phyloP scores from a whole-genome alignment of 2,888 invertebrate species.

The Phymatocera aterrima region DNA sequence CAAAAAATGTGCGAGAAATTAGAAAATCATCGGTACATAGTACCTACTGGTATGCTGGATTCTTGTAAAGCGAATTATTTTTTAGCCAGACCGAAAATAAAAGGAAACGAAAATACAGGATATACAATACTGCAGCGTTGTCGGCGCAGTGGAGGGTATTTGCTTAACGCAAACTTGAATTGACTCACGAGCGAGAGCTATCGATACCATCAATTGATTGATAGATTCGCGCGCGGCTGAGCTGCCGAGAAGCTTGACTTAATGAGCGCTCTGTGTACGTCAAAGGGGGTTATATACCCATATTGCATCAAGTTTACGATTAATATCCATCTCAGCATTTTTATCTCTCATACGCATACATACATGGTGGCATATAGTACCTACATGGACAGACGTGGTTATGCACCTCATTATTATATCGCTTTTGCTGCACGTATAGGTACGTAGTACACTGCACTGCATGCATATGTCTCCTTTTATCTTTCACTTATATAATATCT shows the following conservation, averaged over 20 bases:
- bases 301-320: slow-evolving; percentile 31
- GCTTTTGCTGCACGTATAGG: not conserved
- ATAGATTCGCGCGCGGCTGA: slow-evolving; percentile 42
- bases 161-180: slow-evolving; percentile 39
- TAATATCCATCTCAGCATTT: slow-evolving; percentile 18
- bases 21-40: too few relatives aligned
- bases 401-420: slow-evolving; percentile 9
- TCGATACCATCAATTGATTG: slow-evolving; percentile 41
- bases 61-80: too few relatives aligned
- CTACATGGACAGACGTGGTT: not conserved
- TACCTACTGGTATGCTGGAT: too few relatives aligned
- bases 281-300: slow-evolving; percentile 17
- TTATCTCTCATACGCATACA: not conserved
- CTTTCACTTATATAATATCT: not conserved
- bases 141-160: not conserved
- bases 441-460: not conserved
- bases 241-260: slow-evolving; percentile 39
- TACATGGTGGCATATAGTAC: not conserved
- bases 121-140: not conserved
- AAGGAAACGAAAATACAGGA: too few relatives aligned
- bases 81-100: too few relatives aligned
- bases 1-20: too few relatives aligned
- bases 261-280: slow-evolving; percentile 24
- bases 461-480: not conserved
- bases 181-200: slow-evolving; percentile 24